Evolutionary conservation across 1,140 invertebrate genomes (phyloP).

Genomic region (Carposina sasakii): DNA sequence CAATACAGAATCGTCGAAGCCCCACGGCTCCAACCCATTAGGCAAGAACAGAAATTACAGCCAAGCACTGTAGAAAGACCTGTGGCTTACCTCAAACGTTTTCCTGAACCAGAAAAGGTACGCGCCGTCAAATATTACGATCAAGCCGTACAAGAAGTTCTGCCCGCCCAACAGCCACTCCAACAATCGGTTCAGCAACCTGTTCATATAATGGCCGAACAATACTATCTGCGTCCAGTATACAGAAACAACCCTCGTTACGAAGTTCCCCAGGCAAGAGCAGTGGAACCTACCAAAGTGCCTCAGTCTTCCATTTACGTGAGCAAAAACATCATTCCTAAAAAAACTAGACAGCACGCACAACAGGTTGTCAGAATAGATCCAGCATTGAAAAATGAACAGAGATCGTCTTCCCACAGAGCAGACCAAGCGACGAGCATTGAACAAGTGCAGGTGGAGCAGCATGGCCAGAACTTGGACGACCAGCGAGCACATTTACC

Average conservation of each 20-base stretch:
- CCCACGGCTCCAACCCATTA: slow-evolving; percentile 36
- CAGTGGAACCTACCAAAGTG: slow-evolving; percentile 38
- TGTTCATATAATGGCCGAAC: slow-evolving; percentile 40
- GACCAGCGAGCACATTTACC: slow-evolving; percentile 56
- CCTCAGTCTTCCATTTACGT: slow-evolving; percentile 60
- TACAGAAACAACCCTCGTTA: slow-evolving; percentile 48
- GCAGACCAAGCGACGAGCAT: slow-evolving; percentile 12
- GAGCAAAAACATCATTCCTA: slow-evolving; percentile 48
- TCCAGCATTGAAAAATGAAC: slow-evolving; percentile 29
- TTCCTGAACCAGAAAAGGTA: slow-evolving; percentile 49
- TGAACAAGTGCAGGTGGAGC: slow-evolving; percentile 32
- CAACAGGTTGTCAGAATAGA: slow-evolving; percentile 32
- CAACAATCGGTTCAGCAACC: slow-evolving; percentile 34
- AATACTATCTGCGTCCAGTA: slow-evolving; percentile 49
- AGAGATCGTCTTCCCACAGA: slow-evolving; percentile 30
- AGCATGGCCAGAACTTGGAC: slow-evolving; percentile 35
- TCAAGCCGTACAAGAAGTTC: slow-evolving; percentile 31
- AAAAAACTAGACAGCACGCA: too few species aligned
- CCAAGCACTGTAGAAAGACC: slow-evolving; percentile 47
- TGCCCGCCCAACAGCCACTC: slow-evolving; percentile 14
- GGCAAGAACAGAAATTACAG: slow-evolving; percentile 43
- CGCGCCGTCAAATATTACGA: slow-evolving; percentile 45
- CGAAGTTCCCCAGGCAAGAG: slow-evolving; percentile 33
- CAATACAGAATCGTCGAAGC: slow-evolving; percentile 54
- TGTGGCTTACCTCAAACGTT: slow-evolving; percentile 56